Evolutionary conservation across 2,888 invertebrate species (phyloP), one percentile per base, ranked within the genome.

Genomic region (Sphecodes monilicornis): DNA sequence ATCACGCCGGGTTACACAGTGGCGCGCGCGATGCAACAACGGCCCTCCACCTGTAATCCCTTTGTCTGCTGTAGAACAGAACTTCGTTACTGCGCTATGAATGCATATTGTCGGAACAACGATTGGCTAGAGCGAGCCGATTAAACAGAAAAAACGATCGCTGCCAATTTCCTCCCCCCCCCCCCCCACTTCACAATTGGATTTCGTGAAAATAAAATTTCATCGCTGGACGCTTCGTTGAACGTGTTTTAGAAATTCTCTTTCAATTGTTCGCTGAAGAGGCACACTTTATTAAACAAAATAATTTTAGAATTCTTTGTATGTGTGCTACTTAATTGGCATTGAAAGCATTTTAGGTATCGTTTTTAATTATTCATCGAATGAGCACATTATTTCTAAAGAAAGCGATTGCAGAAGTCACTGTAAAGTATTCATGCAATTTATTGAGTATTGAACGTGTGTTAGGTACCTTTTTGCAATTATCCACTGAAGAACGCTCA

Each of bases 71-170:
- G 6, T 13, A n/a, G 43, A 72, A 64, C 57, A 57, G 36, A 36
- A 39, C 66, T 73, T 64, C 32, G 71, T 77, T 84, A 77, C 36
- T 36, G 39, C 54, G 77, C 57, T 68, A 39, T 69, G 39, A 75
- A 79, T 79, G 75, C 43, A 69, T 79, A 80, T 75, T 82, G 84
- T 85, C 79, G 43, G 76, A 68, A 18, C 60, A 64, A 18, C 50
- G 50, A 74, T 71, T 36, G 18, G 41, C 32, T 8, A 43, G 41
- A 6, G 13, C 43, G 32, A 13, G 26, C 36, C 64, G 43, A 68
- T 75, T 29, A 76, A 68, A 57, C 32, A 22, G 41, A 26, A 4
- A 26, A 64, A 29, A 41, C 41, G 18, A 2, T 29, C 29, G 6
- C 29, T 29, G 60, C 60, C 60, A 60, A 60, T 29, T 1, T 57